Percentiles rank a stretch among this genome's conserved stretches.
phyloP scores from a whole-genome alignment of 92 coral and sea anemone genomes.

The Hydrozoanthus gracilis region DNA sequence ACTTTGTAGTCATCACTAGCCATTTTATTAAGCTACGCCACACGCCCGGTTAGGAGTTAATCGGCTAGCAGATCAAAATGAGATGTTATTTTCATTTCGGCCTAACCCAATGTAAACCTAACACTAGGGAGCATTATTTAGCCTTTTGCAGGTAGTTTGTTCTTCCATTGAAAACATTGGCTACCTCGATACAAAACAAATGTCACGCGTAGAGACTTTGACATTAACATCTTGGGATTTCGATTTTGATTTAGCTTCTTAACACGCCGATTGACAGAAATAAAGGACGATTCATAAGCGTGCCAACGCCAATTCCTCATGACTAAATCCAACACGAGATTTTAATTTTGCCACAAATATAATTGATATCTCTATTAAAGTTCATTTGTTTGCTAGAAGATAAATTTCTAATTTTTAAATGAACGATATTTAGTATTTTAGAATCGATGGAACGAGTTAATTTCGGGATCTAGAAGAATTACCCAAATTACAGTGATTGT shows the following conservation, averaged over 20 bases:
- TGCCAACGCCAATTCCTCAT: neutral
- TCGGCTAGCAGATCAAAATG: slow-evolving; percentile 39
- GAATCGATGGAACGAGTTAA: slow-evolving; percentile 43
- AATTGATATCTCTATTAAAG: slow-evolving; percentile 80
- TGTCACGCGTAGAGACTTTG: slow-evolving; percentile 42
- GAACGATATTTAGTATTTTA: slow-evolving; percentile 59
- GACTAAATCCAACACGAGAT: slow-evolving; percentile 48
- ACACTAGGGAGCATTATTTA: slow-evolving; percentile 48
- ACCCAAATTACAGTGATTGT: neutral
- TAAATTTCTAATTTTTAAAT: slow-evolving; percentile 62
- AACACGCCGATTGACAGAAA: slow-evolving; percentile 11
- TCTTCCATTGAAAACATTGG: slow-evolving; percentile 45
- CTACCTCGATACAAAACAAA: slow-evolving; percentile 51
- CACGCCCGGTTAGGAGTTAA: slow-evolving; percentile 49
- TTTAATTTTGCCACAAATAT: slow-evolving; percentile 75
- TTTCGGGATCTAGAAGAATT: slow-evolving; percentile 28
- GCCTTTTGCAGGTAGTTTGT: slow-evolving; percentile 51
- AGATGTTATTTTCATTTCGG: slow-evolving; percentile 49
- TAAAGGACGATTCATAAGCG: slow-evolving; percentile 3
- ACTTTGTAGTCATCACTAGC: slow-evolving; percentile 50
- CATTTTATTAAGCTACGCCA: slow-evolving; percentile 58
- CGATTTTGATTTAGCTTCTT: neutral
- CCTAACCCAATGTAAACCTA: slow-evolving; percentile 47
- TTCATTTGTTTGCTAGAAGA: slow-evolving; percentile 70
- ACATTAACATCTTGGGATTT: slow-evolving; percentile 3